phyloP scores from a whole-genome alignment of 2,797 vertebrate species.

The Saxicola maurus region DNA sequence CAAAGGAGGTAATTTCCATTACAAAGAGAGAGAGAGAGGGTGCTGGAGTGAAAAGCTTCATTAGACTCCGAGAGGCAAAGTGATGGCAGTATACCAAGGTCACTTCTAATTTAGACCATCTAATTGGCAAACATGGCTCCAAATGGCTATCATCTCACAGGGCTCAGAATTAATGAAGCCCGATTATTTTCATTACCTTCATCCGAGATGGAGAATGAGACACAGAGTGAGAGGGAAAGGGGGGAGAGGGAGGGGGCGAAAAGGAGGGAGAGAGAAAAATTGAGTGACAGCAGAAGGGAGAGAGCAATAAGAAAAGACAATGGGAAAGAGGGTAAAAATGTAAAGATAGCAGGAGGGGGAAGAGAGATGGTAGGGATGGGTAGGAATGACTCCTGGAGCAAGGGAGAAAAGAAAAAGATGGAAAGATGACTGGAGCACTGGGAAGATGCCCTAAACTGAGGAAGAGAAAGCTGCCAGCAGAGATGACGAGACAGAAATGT shows the following conservation, averaged over 20 bases:
- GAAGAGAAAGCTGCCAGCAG: background rate
- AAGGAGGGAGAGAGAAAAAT: conserved; percentile 44
- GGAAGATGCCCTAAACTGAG: background rate
- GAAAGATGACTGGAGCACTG: background rate
- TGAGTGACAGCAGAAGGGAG: conserved; percentile 55
- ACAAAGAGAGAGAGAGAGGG: conserved; percentile 75
- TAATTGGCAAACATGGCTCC: conserved; percentile 99
- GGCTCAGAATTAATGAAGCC: conserved; percentile 96
- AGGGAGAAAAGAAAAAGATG: background rate
- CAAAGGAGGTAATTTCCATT: conserved; percentile 80
- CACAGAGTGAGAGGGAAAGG: conserved; percentile 67
- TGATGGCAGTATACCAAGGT: conserved; percentile 91
- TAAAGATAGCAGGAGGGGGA: background rate
- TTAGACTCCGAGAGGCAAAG: conserved; percentile 85
- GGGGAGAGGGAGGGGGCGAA: conserved; percentile 38
- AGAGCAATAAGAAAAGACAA: conserved; percentile 37
- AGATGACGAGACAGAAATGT: background rate
- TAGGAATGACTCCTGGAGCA: background rate
- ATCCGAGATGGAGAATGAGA: conserved; percentile 87
- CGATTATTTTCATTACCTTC: conserved; percentile 96
- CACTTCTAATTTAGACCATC: conserved; percentile 96
- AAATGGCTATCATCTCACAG: conserved; percentile 96
- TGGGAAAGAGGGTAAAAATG: conserved; percentile 2
- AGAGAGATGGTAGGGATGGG: background rate
- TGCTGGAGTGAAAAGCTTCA: conserved; percentile 85